Percentiles rank a stretch among this genome's conserved stretches.
These are phyloP conservation scores for Orgyia antiqua DNA, from an alignment of 2,888 invertebrate species.

Conservation along the genomic window DNA sequence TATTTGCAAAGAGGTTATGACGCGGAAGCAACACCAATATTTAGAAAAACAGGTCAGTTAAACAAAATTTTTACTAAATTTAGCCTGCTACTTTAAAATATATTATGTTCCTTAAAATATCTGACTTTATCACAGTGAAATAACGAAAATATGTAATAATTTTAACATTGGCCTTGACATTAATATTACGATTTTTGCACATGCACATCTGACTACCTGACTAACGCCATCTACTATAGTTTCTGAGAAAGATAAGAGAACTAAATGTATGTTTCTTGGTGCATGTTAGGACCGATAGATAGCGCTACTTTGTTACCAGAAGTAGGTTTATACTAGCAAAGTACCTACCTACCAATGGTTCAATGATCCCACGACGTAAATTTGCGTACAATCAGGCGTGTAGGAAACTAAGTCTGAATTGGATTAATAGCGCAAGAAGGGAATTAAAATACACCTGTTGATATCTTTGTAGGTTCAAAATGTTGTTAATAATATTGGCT, in stretches of 20 bases:
- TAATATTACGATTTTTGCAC: constrained; percentile 61
- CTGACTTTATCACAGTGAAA: constrained; percentile 9
- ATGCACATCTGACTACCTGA: constrained; percentile 36
- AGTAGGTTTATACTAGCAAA: constrained; percentile 27
- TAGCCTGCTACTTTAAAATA: background rate
- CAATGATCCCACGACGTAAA: constrained; percentile 40
- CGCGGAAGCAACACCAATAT: constrained; percentile 38
- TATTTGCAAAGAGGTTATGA: constrained; percentile 53
- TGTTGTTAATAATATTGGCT: too few relatives aligned
- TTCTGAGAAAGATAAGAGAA: constrained; percentile 8
- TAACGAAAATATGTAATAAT: constrained; percentile 13
- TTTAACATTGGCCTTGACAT: constrained; percentile 70
- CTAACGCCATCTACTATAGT: constrained; percentile 36
- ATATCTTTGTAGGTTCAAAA: too few relatives aligned
- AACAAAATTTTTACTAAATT: background rate
- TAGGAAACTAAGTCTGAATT: constrained; percentile 17
- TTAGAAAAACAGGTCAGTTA: constrained; percentile 18
- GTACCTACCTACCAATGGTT: constrained; percentile 34
- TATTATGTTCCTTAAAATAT: constrained; percentile 2
- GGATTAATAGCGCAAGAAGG: background rate
- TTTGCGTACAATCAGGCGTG: constrained; percentile 2
- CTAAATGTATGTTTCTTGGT: constrained; percentile 17
- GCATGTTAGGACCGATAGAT: constrained; percentile 33
- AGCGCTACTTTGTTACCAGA: constrained; percentile 32
- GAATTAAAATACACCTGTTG: too few relatives aligned